phyloP scores from a whole-genome alignment of 2,797 vertebrate genomes.

The Bufotes viridis region DNA sequence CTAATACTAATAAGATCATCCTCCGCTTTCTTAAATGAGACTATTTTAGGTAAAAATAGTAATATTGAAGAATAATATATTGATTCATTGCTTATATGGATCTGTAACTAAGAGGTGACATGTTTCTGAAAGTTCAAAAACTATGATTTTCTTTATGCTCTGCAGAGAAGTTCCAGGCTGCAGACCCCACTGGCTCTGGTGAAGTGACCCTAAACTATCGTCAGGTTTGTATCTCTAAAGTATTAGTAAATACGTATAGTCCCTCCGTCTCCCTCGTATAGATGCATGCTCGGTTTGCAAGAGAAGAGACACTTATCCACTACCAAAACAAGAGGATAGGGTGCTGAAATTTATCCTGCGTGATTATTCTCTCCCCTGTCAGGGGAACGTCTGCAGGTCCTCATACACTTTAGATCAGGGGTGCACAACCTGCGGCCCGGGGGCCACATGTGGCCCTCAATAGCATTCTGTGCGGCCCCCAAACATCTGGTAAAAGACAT shows the following conservation, averaged over 20 bases:
- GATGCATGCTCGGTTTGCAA: too few relatives aligned
- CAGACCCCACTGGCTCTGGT: slow-evolving; percentile 73
- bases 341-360: too few relatives aligned
- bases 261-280: too few relatives aligned
- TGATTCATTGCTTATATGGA: background rate
- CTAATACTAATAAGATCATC: background rate
- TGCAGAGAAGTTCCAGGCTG: slow-evolving; percentile 76
- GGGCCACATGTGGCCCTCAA: too few relatives aligned
- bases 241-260: background rate
- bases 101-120: background rate
- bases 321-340: too few relatives aligned
- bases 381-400: too few relatives aligned
- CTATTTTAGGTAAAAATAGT: background rate
- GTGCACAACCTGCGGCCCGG: too few relatives aligned
- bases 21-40: background rate
- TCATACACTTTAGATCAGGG: too few relatives aligned
- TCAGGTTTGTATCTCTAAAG: slow-evolving; percentile 71
- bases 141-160: background rate
- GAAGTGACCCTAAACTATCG: slow-evolving; percentile 72
- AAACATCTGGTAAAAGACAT: too few relatives aligned
- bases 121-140: background rate
- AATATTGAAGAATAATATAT: background rate
- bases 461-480: too few relatives aligned
- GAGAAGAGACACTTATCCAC: too few relatives aligned
- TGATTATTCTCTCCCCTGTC: too few relatives aligned